A percentile compares a stretch with the other conserved stretches of the same genome.
Evolutionary conservation across 1,140 invertebrate species (phyloP).

Genomic region (Zaprionus kolodkinae): DNA sequence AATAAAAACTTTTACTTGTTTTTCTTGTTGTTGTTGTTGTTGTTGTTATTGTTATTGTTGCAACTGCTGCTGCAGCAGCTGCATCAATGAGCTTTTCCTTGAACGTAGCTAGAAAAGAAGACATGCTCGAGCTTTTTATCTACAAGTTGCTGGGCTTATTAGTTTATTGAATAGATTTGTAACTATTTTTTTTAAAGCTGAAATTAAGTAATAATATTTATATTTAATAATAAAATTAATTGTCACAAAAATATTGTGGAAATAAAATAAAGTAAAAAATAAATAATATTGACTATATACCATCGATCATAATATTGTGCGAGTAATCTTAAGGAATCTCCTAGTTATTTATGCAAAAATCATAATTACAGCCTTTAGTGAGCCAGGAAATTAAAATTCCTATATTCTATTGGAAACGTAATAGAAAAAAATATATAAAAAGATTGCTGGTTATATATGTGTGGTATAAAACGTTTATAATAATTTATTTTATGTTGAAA

Average conservation of each 20-base stretch:
- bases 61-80: constrained; percentile 29
- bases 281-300: too few relatives aligned
- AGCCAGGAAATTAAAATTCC: neutral
- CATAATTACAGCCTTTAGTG: neutral
- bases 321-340: neutral
- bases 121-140: constrained; percentile 12
- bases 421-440: neutral
- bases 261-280: neutral
- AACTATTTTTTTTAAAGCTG: neutral
- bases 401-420: neutral
- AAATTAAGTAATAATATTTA: too few relatives aligned
- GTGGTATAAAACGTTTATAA: too few relatives aligned
- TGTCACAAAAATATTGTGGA: too few relatives aligned
- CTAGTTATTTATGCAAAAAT: neutral
- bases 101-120: constrained; percentile 23
- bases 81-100: constrained; percentile 53
- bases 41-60: constrained; percentile 10
- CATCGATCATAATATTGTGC: too few relatives aligned
- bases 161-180: constrained; percentile 2
- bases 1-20: constrained; percentile 64
- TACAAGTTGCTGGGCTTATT: neutral
- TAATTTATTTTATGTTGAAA: too few relatives aligned
- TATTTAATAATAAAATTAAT: too few relatives aligned
- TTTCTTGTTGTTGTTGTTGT: constrained; percentile 6
- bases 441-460: too few relatives aligned